Base-by-base conservation (phyloP, 2,113 vertebrate genomes). In the Mormoops blainvillei region DNA sequence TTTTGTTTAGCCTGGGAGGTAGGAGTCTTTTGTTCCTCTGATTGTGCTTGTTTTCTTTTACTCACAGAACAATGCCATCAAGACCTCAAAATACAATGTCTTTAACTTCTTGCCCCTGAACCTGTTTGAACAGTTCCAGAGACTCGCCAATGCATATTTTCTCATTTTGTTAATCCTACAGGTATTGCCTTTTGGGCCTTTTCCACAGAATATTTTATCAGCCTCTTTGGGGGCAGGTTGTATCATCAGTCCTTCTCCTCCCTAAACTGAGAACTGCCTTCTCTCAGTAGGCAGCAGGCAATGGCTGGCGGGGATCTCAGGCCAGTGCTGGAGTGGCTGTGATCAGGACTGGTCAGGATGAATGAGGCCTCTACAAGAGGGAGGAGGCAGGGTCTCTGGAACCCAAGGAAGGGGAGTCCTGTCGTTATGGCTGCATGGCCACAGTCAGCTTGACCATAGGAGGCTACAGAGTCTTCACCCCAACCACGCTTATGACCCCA, bases 61-160 rank as follows among this genome's bases (percentile, higher is more conserved):
- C 63, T 90, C 96, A 43, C 98, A 99, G 99, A 98, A 99, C 96
- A 99, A 99, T 96, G 97, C 98, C 95, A 99, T 99, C 98, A 99
- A 98, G 98, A 99, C 99, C 13, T 99, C 99, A 4, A 99, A 99
- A 93, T 99, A 99, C 97, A 99, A 98, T 95, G 31, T 99, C 89
- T 97, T 99, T 97, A 99, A 98, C 96, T 99, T 99, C 98, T 98
- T 99, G 97, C 99, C 99, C 5, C 98, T 99, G 93, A 99, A 99
- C 98, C 98, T 99, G 41, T 99, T 99, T 52, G 99, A 99, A 97
- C 99, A 99, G 98, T 99, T 99, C 96, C 99, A 98, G 98, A 98
- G 99, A 95, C 98, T 99, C 80, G 99, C 99, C 96, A 99, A 99
- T n/a, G 99, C 99, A 38, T 99, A 99, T 98, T 99, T 99, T 97